Evolutionary conservation across 2,113 vertebrate genomes (phyloP), one percentile per base, ranked within the genome.

Genomic region (Callaeas wilsoni): DNA sequence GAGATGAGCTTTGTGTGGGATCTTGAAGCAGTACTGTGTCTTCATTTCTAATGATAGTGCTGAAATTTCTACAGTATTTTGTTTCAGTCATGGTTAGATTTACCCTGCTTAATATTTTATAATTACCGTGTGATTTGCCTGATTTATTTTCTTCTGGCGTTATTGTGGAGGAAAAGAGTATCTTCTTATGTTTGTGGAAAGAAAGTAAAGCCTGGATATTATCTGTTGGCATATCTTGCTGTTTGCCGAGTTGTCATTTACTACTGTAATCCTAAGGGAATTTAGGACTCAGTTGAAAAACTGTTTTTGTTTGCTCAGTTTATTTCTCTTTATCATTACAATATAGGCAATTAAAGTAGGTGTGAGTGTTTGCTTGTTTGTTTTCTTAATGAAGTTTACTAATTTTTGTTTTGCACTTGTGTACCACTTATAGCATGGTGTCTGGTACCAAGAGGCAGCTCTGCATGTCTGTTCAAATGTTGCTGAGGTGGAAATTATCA

Each of bases 401-500:
- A 4, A 14, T 81, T 89, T 84, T 47, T 30, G 2, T 6, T 39
- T 80, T 70, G 26, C 25, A 25, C 4, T 62, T 69, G 16, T 5
- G 3, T 71, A 17, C 11, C 6, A 4, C 15, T 83, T 65, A 12
- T 0, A 55, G 5, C 52, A 9, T 0, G 0, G 30, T 37, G 12
- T 63, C 52, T 63, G 13, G 7, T 92, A 70, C 35, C 22, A 63
- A 83, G 21, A 42, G 30, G 16, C 23, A 41, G 15, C 57, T 78
- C 64, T 80, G 35, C 1, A 0, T 60, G 73, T 25, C 23, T 62
- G 10, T 39, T 84, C 39, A 63, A 0, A 17, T 27, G 7, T 47
- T 71, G 17, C 35, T 46, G 8, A 33, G 7, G 18, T 47, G 30
- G 49, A 88, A 86, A 49, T 73, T 13, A 8, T 5, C 16, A 18